These are phyloP conservation scores for Pavo muticus DNA, from an alignment of 2,113 vertebrate species.

Conservation along the genomic window DNA sequence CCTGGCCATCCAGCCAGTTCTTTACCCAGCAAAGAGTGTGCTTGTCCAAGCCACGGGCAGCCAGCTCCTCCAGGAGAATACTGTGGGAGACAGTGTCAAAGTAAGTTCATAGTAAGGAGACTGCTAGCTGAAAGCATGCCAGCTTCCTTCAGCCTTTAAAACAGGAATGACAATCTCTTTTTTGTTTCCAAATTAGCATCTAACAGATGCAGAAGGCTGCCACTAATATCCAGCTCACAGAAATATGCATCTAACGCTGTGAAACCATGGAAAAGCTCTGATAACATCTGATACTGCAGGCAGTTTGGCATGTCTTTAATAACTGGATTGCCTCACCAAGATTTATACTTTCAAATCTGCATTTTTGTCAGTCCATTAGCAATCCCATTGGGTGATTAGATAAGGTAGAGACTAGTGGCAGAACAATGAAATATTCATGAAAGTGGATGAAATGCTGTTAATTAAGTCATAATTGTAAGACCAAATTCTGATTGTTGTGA, in stretches of 20 bases:
- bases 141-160: background rate
- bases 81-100: too few relatives aligned
- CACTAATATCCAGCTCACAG: background rate
- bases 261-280: conserved; percentile 4
- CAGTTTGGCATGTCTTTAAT: background rate
- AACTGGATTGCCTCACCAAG: background rate
- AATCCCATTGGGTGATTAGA: background rate
- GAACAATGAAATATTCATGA: background rate
- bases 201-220: conserved; percentile 24
- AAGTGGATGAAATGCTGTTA: background rate
- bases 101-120: background rate
- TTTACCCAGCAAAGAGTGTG: too few relatives aligned
- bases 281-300: background rate
- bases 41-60: too few relatives aligned
- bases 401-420: background rate
- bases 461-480: background rate
- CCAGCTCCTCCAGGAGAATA: too few relatives aligned
- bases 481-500: background rate
- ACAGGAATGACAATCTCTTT: background rate
- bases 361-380: background rate
- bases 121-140: background rate
- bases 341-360: background rate
- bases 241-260: background rate
- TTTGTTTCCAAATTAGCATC: conserved; percentile 20
- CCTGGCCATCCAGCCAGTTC: too few relatives aligned